Base-by-base conservation (phyloP, 2,888 invertebrate species). In the Ochropleura plecta region DNA sequence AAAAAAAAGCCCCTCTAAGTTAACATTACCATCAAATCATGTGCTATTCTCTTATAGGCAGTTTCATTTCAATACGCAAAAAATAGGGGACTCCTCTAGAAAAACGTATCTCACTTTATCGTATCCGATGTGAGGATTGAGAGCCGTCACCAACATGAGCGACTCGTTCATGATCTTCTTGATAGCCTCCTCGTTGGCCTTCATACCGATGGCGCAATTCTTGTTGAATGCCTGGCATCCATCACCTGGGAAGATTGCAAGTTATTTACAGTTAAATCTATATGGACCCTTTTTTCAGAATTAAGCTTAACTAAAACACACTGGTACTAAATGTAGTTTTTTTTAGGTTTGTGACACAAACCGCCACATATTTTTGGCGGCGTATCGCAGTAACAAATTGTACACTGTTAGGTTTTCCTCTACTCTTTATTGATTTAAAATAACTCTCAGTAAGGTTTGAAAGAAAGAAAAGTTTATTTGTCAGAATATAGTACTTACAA, bases 51-150 rank as follows among this genome's bases (percentile, higher is more conserved):
- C 16, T 6, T n/a, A 57, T 16, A 20, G 7, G 12, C 8, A 2
- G 30, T 40, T 5, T 6, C 30, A 3, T 53, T 16, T 18, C 14
- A 40, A 7, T 57, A 57, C 10, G 7, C 1, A 14, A 73, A 49
- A 73, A 46, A 40, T 8, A 73, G 44, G 14, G 7, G 6, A 42
- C 18, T 9, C 7, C 51, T 68, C 44, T 16, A 57, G 4, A 40
- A 40, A 48, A 14, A 20, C 16, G 3, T 57, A 14, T 46, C 51
- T 65, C 40, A 97, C 98, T 97, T 98, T 99, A 93, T 99, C 99
- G 91, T 99, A 99, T 72, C 99, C 99, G 91, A 99, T 99, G 93
- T 99, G 99, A 0, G 99, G 99, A 96, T 99, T 99, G 81, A 99
- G 97, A 0, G 99, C 99, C 0, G 99, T 99, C 79, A 99, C 99